Conservation (phyloP, 2,113 vertebrate species). For the Poecile atricapillus region DNA sequence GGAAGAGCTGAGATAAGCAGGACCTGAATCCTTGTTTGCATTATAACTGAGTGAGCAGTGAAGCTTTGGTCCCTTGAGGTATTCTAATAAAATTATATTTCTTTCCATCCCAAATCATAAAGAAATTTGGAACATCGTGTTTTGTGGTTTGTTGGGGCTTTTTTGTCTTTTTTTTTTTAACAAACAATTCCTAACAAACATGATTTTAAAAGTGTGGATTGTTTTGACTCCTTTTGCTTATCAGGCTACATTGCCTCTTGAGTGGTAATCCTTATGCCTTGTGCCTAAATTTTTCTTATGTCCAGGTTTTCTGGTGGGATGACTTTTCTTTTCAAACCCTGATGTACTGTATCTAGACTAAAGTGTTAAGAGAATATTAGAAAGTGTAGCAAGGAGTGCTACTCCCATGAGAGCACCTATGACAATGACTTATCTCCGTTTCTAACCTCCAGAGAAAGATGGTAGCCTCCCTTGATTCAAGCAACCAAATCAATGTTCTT, state of each 20-base stretch:
- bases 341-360: neutral
- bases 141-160: neutral
- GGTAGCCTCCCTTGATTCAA: neutral
- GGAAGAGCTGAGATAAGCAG: conserved; percentile 29
- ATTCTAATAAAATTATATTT: neutral
- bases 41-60: neutral
- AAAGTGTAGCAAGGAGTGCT: neutral
- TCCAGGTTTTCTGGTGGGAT: neutral
- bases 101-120: neutral
- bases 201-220: neutral
- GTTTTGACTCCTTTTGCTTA: neutral
- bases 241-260: neutral
- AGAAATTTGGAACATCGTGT: neutral
- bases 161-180: neutral
- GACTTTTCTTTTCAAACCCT: neutral
- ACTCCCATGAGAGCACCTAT: neutral
- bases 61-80: neutral
- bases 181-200: neutral
- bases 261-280: neutral
- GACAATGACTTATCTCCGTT: neutral
- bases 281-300: neutral
- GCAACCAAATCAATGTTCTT: neutral
- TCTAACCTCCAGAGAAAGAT: neutral
- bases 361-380: neutral
- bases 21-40: neutral